Conservation (phyloP, 2,888 invertebrate species). For the Mesochorus sp. region DNA sequence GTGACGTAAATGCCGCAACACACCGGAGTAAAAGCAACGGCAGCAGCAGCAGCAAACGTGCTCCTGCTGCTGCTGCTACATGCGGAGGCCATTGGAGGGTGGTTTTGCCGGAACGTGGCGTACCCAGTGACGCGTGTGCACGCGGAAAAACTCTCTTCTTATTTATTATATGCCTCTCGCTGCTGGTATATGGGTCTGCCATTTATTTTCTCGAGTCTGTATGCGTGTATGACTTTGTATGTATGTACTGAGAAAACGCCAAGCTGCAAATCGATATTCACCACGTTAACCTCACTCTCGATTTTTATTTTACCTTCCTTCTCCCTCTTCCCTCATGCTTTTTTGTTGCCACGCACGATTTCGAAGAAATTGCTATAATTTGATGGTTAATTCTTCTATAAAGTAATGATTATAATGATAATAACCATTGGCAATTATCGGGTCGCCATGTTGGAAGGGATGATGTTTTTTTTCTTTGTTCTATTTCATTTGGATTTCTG, state of each 20-base stretch:
- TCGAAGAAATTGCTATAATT: too few species aligned
- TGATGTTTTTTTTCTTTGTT: too few species aligned
- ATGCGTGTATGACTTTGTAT: not conserved
- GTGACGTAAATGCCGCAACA: conserved; percentile 76
- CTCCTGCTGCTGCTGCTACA: not conserved
- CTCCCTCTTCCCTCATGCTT: not conserved
- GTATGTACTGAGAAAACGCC: conserved; percentile 3
- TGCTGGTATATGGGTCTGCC: conserved; percentile 36
- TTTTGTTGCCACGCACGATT: conserved; percentile 8
- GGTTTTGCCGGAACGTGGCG: conserved; percentile 70
- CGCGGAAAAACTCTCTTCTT: conserved; percentile 81
- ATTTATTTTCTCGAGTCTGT: too few species aligned
- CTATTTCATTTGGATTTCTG: too few species aligned
- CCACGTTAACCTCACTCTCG: conserved; percentile 53
- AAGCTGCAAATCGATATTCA: conserved; percentile 51
- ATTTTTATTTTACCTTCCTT: not conserved
- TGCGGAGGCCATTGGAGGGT: conserved; percentile 50
- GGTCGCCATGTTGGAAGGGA: too few species aligned
- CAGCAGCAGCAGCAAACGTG: conserved; percentile 44
- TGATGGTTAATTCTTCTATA: too few species aligned
- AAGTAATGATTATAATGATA: too few species aligned
- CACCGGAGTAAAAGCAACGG: conserved; percentile 68
- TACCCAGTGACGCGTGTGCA: conserved; percentile 81
- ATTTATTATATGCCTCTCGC: conserved; percentile 78
- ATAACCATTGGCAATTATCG: too few species aligned